Percentiles rank a stretch among this genome's conserved stretches.
Evolutionary conservation across 2,888 invertebrate species (phyloP).

Genomic region (Drosophila testacea): DNA sequence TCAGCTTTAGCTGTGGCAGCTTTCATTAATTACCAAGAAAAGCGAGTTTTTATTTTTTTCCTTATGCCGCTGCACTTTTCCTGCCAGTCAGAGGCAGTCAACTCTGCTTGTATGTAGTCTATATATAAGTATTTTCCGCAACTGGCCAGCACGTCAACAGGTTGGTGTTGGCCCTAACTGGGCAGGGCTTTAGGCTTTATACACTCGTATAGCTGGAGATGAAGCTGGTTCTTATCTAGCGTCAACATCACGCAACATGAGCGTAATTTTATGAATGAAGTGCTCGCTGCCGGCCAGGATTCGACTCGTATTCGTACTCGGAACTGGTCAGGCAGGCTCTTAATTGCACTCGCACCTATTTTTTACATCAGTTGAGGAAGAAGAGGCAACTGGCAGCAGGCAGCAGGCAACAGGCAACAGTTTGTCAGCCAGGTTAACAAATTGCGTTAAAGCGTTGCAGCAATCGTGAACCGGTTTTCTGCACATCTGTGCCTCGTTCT

Average conservation of each 20-base stretch:
- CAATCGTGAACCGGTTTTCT: conserved; percentile 68
- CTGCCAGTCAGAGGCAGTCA: conserved; percentile 62
- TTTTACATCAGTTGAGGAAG: conserved; percentile 32
- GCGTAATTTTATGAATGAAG: conserved; percentile 81
- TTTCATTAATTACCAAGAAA: conserved; percentile 81
- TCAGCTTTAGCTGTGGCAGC: conserved; percentile 45
- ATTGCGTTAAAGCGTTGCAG: conserved; percentile 73
- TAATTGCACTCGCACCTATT: conserved; percentile 81
- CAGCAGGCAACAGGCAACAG: conserved; percentile 66
- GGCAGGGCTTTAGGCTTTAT: conserved; percentile 39
- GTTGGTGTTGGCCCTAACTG: conserved; percentile 73
- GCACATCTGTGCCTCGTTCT: conserved; percentile 81
- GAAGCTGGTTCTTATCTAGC: conserved; percentile 69
- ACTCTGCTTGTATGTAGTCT: conserved; percentile 51
- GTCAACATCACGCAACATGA: conserved; percentile 75
- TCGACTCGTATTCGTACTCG: conserved; percentile 44
- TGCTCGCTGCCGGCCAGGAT: conserved; percentile 76
- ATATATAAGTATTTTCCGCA: conserved; percentile 71
- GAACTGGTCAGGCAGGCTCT: conserved; percentile 69
- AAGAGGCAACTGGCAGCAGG: conserved; percentile 19
- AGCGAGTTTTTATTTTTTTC: conserved; percentile 66
- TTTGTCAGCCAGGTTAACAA: conserved; percentile 83
- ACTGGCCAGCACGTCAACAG: conserved; percentile 68
- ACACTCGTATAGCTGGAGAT: conserved; percentile 9
- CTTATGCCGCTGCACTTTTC: conserved; percentile 58